Base-by-base conservation (phyloP, 1,140 invertebrate genomes). In the Drosophila nikananu region DNA sequence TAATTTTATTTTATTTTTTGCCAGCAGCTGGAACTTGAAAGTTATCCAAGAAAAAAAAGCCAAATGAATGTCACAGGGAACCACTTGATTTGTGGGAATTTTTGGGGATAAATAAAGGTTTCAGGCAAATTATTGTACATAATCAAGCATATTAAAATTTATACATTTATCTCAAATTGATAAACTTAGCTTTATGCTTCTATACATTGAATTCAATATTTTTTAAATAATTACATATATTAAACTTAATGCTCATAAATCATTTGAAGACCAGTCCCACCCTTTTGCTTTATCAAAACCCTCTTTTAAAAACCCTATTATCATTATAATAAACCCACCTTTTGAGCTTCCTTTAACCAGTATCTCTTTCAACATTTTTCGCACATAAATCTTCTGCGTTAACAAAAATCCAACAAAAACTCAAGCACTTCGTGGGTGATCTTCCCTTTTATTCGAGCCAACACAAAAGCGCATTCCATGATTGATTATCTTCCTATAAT, bases 401-500 rank as follows among this genome's bases (percentile, higher is more conserved):
- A n/a, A n/a, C 13, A 55, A 13, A 52, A 51, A 51, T 13, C 23
- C 2, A 25, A 54, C 15, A 21, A 32, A 35, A 19, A 25, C 15
- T 12, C 48, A 30, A 30, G 41, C 37, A 23, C 70, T 8, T 30
- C 68, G 70, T 73, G 70, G 70, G 70, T 73, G 70, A 73, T 73
- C 70, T 71, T 44, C 30, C 49, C 32, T 70, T 68, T 70, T 70
- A 30, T 55, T 35, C 64, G 23, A 46, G 30, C 15, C 70, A 55
- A 73, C 59, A 79, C 60, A 79, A 71, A 64, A 62, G 37, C 64
- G 73, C 65, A 77, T 68, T 62, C 46, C 30, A 77, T 83, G 83
- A 86, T 86, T 86, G 84, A 87, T 87, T 83, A 74, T 63, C 37
- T 49, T 61, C 62, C 54, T 52, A 80, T 83, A 80, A 83, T 86